These are phyloP conservation scores for Caenorhabditis sp. DNA, from an alignment of 2,888 invertebrate genomes.

Conservation along the genomic window DNA sequence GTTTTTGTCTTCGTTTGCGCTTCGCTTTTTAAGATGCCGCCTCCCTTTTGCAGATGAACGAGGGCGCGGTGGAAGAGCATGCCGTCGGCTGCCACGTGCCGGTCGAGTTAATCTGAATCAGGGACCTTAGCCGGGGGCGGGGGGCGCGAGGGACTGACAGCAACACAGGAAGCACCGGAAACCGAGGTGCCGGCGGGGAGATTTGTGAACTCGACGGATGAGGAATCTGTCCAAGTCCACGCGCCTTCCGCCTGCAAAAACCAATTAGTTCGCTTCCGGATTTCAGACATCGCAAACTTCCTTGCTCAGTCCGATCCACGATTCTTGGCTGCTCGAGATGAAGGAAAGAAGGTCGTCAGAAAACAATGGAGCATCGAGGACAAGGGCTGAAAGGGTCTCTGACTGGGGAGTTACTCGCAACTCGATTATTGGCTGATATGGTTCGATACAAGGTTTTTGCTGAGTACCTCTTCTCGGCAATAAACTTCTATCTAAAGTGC, in stretches of 20 bases:
- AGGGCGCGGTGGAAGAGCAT: constrained; percentile 25
- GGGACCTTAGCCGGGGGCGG: neutral
- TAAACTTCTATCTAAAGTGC: no score
- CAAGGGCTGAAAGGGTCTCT: constrained; percentile 39
- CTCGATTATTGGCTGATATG: no score
- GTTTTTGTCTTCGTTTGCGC: neutral
- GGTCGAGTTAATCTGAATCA: constrained; percentile 38
- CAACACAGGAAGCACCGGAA: constrained; percentile 25
- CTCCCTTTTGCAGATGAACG: constrained; percentile 18
- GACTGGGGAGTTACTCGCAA: no score
- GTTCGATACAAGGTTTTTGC: no score
- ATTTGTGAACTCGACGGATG: constrained; percentile 38
- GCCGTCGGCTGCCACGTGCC: constrained; percentile 26
- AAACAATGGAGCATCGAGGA: constrained; percentile 30
- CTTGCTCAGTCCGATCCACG: constrained; percentile 46
- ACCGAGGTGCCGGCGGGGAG: constrained; percentile 24
- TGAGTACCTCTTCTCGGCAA: no score
- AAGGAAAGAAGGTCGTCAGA: constrained; percentile 4
- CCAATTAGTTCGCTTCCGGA: neutral
- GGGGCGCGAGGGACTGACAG: constrained; percentile 1
- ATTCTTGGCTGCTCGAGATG: constrained; percentile 19
- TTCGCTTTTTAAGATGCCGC: neutral
- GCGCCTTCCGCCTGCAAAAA: constrained; percentile 23
- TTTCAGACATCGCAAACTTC: neutral
- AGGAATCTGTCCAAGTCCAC: constrained; percentile 44